Conservation (phyloP, 2,113 vertebrate genomes). For the Cebidichthys violaceus region DNA sequence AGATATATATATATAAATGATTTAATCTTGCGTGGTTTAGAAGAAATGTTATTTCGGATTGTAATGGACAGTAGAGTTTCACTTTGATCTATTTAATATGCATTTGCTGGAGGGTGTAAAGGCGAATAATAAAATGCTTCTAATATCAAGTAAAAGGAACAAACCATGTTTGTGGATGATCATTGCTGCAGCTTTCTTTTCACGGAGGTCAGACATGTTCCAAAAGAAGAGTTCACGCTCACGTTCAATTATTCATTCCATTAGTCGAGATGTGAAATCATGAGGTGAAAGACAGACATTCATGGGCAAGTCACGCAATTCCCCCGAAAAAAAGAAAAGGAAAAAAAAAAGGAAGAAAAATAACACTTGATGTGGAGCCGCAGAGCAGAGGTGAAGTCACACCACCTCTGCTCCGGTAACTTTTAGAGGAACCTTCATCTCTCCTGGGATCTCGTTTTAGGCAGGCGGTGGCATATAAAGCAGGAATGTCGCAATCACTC, state of each 20-base stretch:
- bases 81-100: conserved; percentile 25
- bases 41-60: conserved; percentile 2
- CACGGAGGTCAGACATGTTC: conserved; percentile 21
- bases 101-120: conserved; percentile 9
- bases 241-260: background rate
- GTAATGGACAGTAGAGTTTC: conserved; percentile 14
- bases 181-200: background rate
- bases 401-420: conserved; percentile 17
- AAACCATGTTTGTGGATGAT: background rate
- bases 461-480: conserved; percentile 50
- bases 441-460: conserved; percentile 49
- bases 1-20: background rate
- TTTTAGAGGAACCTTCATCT: conserved; percentile 41
- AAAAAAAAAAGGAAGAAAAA: background rate
- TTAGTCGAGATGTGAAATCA: conserved; percentile 19
- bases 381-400: conserved; percentile 13
- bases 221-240: conserved; percentile 1
- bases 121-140: conserved; percentile 8
- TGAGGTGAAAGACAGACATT: conserved; percentile 15
- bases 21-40: conserved; percentile 10
- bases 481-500: conserved; percentile 54
- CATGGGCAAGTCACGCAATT: background rate
- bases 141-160: conserved; percentile 10
- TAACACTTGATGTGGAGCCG: conserved; percentile 4
- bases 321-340: background rate